Evolutionary conservation across 2,888 invertebrate species (phyloP).

Genomic region (Phragmatobia fuliginosa): DNA sequence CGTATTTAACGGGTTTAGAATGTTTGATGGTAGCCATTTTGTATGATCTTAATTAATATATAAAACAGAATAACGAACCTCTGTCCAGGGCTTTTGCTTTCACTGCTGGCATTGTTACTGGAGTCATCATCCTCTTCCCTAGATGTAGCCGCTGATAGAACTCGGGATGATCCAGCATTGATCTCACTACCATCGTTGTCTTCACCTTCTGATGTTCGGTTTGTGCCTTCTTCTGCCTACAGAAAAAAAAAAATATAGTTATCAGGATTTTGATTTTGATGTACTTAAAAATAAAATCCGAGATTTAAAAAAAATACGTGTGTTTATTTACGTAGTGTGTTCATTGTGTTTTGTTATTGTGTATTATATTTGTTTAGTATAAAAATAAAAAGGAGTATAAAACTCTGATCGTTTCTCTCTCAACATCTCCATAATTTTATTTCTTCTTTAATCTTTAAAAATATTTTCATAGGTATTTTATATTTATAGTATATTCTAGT

Average conservation of each 20-base stretch:
- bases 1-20: too few relatives aligned
- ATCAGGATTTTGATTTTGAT: background rate
- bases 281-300: background rate
- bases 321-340: background rate
- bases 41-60: background rate
- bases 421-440: too few relatives aligned
- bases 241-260: conserved; percentile 40
- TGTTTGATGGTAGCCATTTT: conserved; percentile 3
- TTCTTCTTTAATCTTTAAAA: too few relatives aligned
- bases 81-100: conserved; percentile 90
- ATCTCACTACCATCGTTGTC: conserved; percentile 79
- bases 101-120: conserved; percentile 89
- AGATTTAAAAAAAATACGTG: background rate
- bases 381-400: background rate
- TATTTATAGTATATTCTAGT: background rate
- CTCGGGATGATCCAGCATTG: conserved; percentile 77
- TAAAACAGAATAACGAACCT: conserved; percentile 79
- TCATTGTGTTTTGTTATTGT: background rate
- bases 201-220: conserved; percentile 77
- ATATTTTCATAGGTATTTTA: background rate
- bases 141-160: conserved; percentile 88
- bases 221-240: conserved; percentile 84
- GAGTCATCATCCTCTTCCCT: conserved; percentile 91
- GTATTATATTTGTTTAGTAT: background rate
- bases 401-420: background rate